Percentiles rank a stretch among this genome's conserved stretches.
Conservation (phyloP, 2,888 invertebrate genomes). For the Drosophila borborema region DNA sequence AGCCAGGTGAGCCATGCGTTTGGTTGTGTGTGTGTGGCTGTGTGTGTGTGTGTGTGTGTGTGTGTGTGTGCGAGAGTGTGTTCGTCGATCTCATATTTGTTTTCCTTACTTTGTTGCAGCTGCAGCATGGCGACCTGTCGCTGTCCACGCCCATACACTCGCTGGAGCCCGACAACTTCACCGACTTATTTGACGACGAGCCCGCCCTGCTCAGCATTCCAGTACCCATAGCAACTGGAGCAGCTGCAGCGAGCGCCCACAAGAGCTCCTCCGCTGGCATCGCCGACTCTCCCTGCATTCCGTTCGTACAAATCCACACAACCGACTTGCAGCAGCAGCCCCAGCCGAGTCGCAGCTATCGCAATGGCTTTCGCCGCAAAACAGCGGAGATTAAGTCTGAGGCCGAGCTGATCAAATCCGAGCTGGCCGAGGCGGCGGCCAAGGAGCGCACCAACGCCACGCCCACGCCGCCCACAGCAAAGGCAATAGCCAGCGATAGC, state of each 20-base stretch:
- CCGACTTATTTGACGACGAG: constrained; percentile 67
- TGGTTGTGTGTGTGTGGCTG: background rate
- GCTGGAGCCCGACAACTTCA: constrained; percentile 66
- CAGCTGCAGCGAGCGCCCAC: constrained; percentile 21
- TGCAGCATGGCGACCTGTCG: constrained; percentile 57
- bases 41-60: background rate
- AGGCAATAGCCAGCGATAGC: constrained; percentile 18
- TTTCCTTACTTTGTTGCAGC: constrained; percentile 36
- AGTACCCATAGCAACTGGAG: constrained; percentile 9
- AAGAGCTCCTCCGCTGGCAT: constrained; percentile 11
- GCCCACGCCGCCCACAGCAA: constrained; percentile 76
- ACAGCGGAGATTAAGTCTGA: constrained; percentile 83
- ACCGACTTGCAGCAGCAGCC: constrained; percentile 81
- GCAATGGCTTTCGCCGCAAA: constrained; percentile 79
- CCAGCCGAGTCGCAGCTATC: constrained; percentile 76
- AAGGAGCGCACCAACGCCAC: constrained; percentile 80
- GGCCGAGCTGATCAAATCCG: constrained; percentile 84
- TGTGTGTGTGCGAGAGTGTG: background rate
- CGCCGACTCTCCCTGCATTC: constrained; percentile 54
- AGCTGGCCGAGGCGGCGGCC: constrained; percentile 73
- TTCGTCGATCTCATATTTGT: constrained; percentile 23
- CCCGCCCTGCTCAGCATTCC: constrained; percentile 42
- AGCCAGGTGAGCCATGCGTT: constrained; percentile 70
- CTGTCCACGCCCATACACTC: constrained; percentile 70
- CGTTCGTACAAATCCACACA: constrained; percentile 84